Evolutionary conservation across 2,888 invertebrate species (phyloP).

Genomic region (Gerris lacustris): DNA sequence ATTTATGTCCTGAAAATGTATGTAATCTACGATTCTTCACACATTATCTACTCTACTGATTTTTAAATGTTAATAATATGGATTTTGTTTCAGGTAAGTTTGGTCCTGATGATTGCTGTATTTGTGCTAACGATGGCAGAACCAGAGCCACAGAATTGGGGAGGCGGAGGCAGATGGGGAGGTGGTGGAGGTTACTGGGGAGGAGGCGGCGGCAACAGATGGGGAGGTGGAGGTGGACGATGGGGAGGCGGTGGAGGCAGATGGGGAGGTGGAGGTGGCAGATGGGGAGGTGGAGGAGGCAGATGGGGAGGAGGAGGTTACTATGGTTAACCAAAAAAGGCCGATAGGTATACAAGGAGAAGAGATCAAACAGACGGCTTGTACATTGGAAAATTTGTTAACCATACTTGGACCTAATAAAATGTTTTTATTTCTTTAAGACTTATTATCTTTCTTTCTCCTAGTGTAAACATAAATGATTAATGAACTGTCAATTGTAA

Average conservation of each 20-base stretch:
- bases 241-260: background rate
- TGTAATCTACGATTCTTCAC: no score
- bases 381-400: no score
- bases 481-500: no score
- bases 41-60: no score
- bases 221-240: background rate
- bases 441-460: no score
- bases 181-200: background rate
- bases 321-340: no score
- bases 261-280: background rate
- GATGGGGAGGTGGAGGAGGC: background rate
- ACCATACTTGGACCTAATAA: no score
- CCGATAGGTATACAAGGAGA: no score
- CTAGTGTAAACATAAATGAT: no score
- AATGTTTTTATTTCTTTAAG: no score
- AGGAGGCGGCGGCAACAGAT: background rate
- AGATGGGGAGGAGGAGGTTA: background rate
- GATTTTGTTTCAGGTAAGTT: background rate
- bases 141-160: background rate
- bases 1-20: no score
- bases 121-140: background rate
- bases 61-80: background rate
- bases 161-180: background rate
- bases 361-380: no score
- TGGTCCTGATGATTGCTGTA: background rate